phyloP scores from a whole-genome alignment of 2,797 vertebrate species.

The Melanogrammus aeglefinus region DNA sequence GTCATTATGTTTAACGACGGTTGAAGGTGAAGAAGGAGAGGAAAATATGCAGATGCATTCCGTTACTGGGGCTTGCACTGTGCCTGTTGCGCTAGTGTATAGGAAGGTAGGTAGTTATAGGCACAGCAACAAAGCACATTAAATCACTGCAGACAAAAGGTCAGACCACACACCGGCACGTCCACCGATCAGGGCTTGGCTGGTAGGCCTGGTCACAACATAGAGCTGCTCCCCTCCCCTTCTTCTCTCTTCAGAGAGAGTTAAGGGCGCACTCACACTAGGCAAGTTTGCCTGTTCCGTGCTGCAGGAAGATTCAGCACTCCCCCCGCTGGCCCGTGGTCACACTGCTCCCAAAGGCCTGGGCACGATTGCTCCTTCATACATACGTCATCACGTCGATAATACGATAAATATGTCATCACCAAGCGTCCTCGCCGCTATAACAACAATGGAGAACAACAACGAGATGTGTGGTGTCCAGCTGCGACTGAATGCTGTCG shows the following conservation, averaged over 20 bases:
- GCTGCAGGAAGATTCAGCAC: too few species aligned
- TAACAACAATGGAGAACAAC: too few species aligned
- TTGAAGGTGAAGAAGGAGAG: constrained; percentile 14
- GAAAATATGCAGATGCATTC: constrained; percentile 11
- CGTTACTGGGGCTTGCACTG: constrained; percentile 10
- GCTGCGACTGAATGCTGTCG: too few species aligned
- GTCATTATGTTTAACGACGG: constrained; percentile 27
- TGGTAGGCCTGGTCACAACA: background rate
- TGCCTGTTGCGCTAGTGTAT: background rate
- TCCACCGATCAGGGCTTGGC: background rate
- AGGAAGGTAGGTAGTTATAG: background rate
- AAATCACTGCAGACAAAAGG: background rate
- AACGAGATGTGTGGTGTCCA: too few species aligned
- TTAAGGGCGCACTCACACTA: too few species aligned
- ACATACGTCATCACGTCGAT: too few species aligned
- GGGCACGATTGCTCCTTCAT: too few species aligned
- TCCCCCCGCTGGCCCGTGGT: too few species aligned
- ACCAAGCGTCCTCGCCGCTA: too few species aligned
- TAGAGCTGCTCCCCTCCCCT: background rate
- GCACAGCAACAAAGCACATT: background rate
- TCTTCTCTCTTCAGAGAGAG: background rate
- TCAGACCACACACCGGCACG: background rate
- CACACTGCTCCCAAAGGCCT: too few species aligned
- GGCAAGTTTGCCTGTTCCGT: too few species aligned
- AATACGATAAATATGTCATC: too few species aligned